Evolutionary conservation across 2,797 vertebrate genomes (phyloP).

Genomic region (Odontamblyopus lacepedii): DNA sequence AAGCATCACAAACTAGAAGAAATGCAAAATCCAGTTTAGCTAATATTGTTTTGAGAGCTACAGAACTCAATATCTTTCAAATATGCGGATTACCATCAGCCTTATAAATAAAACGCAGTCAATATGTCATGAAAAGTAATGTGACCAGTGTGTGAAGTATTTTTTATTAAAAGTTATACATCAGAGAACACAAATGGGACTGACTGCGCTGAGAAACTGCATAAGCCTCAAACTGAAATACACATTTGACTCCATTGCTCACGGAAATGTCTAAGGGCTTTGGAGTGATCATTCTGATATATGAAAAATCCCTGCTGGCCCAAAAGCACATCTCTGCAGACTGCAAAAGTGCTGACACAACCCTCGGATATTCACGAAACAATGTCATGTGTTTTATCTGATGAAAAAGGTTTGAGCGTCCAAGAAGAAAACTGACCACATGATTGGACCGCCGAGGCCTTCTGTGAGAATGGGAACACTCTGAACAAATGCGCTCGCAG

Average conservation of each 20-base stretch:
- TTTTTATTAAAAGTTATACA: background rate
- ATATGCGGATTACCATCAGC: too few relatives aligned
- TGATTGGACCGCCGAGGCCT: background rate
- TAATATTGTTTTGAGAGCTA: too few relatives aligned
- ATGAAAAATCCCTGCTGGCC: background rate
- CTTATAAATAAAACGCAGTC: background rate
- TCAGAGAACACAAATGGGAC: too few relatives aligned
- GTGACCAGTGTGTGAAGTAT: background rate
- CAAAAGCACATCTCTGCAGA: background rate
- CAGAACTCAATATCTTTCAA: background rate
- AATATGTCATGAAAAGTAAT: background rate
- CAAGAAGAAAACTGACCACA: background rate
- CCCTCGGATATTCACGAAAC: background rate
- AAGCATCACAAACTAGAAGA: background rate
- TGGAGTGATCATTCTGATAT: too few relatives aligned
- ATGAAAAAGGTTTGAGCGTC: background rate
- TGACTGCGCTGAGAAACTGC: too few relatives aligned
- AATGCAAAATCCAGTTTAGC: too few relatives aligned
- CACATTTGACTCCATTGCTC: too few relatives aligned
- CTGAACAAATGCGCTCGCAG: background rate
- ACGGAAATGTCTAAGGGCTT: too few relatives aligned
- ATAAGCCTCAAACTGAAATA: too few relatives aligned
- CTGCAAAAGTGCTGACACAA: background rate
- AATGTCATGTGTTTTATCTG: slow-evolving; percentile 4
- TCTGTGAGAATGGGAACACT: background rate